Percentiles rank a stretch among this genome's conserved stretches.
Conservation (phyloP, 2,113 vertebrate species). For the Callipepla squamata region DNA sequence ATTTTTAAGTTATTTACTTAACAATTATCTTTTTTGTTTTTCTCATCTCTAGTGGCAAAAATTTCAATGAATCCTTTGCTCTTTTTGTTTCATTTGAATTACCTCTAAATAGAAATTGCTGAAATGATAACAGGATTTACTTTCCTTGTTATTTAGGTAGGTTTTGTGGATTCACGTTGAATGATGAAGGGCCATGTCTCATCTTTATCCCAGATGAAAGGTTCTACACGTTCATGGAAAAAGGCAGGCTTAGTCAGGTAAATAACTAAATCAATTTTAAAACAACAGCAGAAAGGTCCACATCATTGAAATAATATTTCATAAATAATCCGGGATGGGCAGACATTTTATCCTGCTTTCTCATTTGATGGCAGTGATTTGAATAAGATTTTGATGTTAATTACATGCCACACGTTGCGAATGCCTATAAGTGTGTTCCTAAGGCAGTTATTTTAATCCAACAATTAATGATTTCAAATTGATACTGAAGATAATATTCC, state of each 20-base stretch:
- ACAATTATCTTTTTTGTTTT: background rate
- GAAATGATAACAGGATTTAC: background rate
- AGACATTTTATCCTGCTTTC: background rate
- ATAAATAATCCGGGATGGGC: background rate
- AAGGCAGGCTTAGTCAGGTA: background rate
- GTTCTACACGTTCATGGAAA: background rate
- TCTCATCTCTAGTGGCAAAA: background rate
- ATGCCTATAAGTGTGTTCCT: background rate
- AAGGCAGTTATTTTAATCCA: background rate
- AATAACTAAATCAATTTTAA: background rate
- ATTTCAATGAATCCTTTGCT: background rate
- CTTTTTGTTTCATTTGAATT: background rate
- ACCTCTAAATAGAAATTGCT: background rate
- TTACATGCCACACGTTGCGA: background rate
- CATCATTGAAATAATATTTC: background rate
- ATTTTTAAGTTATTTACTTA: constrained; percentile 27
- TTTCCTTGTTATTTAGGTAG: background rate
- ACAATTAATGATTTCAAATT: background rate
- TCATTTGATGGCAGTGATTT: background rate
- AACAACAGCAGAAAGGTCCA: background rate
- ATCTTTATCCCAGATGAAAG: background rate
- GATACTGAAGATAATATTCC: background rate
- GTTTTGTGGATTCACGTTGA: background rate
- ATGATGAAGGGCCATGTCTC: background rate
- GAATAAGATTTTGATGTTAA: background rate